These are phyloP conservation scores for Sturmia bella DNA, from an alignment of 2,888 invertebrate species.

Conservation along the genomic window DNA sequence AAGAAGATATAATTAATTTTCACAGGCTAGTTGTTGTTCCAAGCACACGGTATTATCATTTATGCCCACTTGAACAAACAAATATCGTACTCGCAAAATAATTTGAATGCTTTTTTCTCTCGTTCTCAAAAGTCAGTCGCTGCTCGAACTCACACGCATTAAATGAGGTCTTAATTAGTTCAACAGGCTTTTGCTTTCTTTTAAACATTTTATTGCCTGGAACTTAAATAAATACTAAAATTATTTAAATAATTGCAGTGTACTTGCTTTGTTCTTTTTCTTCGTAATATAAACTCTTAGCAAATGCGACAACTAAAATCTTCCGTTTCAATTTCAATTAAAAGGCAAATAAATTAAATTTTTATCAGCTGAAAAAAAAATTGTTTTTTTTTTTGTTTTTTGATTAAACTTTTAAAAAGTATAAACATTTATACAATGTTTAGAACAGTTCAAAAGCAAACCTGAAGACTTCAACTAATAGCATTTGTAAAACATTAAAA, in stretches of 20 bases:
- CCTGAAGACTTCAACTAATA: background rate
- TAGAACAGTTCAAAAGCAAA: constrained; percentile 14
- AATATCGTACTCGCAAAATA: constrained; percentile 2
- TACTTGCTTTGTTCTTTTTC: too few relatives aligned
- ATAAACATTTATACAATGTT: background rate
- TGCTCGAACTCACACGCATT: constrained; percentile 32
- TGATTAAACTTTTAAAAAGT: too few relatives aligned
- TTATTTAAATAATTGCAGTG: background rate
- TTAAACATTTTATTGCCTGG: background rate
- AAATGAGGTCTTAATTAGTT: constrained; percentile 3
- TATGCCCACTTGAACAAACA: background rate
- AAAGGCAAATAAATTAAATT: background rate
- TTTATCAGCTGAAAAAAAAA: background rate
- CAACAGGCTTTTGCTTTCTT: background rate
- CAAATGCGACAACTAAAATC: background rate
- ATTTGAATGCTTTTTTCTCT: constrained; percentile 1
- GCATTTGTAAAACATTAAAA: background rate
- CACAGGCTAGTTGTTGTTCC: too few relatives aligned
- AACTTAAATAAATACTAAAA: background rate
- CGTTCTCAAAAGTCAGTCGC: constrained; percentile 5
- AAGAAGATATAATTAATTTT: too few relatives aligned
- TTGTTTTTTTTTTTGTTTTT: background rate
- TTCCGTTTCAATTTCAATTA: background rate
- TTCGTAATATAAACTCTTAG: background rate
- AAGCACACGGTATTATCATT: constrained; percentile 14